Conservation (phyloP, 64 coral and sea anemone species). For the Montipora cactus region DNA sequence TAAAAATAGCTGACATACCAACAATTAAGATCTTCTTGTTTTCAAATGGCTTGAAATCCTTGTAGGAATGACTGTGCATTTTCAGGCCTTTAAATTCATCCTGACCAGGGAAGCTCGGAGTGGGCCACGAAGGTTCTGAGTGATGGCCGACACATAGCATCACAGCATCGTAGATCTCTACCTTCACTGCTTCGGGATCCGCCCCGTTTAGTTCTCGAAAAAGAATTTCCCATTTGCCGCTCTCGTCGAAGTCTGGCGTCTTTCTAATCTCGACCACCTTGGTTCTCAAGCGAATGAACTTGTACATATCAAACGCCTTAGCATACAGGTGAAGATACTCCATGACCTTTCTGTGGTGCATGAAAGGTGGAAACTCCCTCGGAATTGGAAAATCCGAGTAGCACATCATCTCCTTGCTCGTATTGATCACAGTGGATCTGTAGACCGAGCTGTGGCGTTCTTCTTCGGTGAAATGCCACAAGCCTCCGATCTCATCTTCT, state of each 20-base stretch:
- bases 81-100: slow-evolving; percentile 67
- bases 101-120: slow-evolving; percentile 74
- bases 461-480: no score
- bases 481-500: background rate
- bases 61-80: slow-evolving; percentile 91
- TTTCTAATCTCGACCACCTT: slow-evolving; percentile 74
- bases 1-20: slow-evolving; percentile 50
- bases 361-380: slow-evolving; percentile 87
- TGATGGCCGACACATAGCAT: slow-evolving; percentile 93
- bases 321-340: slow-evolving; percentile 85
- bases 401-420: slow-evolving; percentile 95
- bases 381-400: slow-evolving; percentile 96
- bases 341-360: slow-evolving; percentile 73
- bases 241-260: slow-evolving; percentile 60
- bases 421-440: slow-evolving; percentile 74
- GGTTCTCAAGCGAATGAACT: slow-evolving; percentile 78
- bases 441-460: no score
- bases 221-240: slow-evolving; percentile 72
- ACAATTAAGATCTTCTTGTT: slow-evolving; percentile 74
- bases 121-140: slow-evolving; percentile 71
- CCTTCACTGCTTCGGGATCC: slow-evolving; percentile 6
- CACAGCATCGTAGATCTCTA: slow-evolving; percentile 79
- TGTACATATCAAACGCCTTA: slow-evolving; percentile 77
- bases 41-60: slow-evolving; percentile 85
- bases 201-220: background rate